Conservation (phyloP, 1,140 invertebrate genomes). For the Bicyclus anynana region DNA sequence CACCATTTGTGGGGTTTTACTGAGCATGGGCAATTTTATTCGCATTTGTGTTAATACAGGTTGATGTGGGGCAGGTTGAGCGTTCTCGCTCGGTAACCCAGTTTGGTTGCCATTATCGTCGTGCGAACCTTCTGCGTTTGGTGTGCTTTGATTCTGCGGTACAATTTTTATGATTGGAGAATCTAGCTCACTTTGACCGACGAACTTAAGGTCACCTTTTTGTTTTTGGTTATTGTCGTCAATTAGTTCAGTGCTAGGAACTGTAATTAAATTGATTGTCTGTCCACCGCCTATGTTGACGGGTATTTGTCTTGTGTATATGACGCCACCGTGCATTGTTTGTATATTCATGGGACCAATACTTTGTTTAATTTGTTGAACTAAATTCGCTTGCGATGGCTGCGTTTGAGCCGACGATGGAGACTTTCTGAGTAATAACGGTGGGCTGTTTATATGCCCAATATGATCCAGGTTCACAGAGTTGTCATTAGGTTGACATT, state of each 20-base stretch:
- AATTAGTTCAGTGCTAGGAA: constrained; percentile 66
- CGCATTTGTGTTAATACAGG: constrained; percentile 76
- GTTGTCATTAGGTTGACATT: constrained; percentile 49
- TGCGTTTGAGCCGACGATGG: constrained; percentile 47
- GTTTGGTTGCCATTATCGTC: constrained; percentile 53
- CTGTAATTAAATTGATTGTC: constrained; percentile 79
- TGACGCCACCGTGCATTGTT: constrained; percentile 80
- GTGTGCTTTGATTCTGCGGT: constrained; percentile 46
- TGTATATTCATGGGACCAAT: constrained; percentile 75
- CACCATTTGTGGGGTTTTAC: constrained; percentile 68
- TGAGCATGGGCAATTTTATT: constrained; percentile 75
- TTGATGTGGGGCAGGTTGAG: constrained; percentile 45
- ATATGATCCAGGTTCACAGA: constrained; percentile 62
- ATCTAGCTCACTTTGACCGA: constrained; percentile 53
- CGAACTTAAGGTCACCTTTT: constrained; percentile 39
- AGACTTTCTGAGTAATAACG: constrained; percentile 64
- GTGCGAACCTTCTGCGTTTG: constrained; percentile 39
- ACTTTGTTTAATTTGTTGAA: constrained; percentile 70
- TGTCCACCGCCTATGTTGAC: constrained; percentile 76
- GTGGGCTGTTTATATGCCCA: constrained; percentile 60
- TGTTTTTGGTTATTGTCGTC: constrained; percentile 63
- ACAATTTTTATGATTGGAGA: constrained; percentile 72
- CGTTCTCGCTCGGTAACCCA: constrained; percentile 38
- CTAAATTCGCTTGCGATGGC: constrained; percentile 51
- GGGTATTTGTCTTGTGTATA: constrained; percentile 79